These are phyloP conservation scores for Torymus texanus DNA, from an alignment of 2,888 invertebrate genomes.

Conservation along the genomic window DNA sequence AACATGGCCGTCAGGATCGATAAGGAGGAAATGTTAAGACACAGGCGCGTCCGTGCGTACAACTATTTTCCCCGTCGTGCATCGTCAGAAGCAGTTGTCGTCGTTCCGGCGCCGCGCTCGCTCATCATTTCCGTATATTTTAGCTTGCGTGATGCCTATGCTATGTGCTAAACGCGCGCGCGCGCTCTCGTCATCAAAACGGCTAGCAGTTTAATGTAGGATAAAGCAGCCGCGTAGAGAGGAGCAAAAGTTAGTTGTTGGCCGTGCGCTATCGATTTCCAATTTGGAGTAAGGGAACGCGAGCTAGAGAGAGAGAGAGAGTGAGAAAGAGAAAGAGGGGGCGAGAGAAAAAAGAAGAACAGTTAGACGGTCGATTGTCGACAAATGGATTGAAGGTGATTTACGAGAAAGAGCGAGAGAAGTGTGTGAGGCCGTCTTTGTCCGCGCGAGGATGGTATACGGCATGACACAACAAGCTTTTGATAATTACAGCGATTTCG, in stretches of 20 bases:
- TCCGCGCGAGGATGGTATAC: background rate
- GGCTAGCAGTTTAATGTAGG: too few species aligned
- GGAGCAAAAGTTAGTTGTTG: too few species aligned
- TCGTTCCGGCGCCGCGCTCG: too few species aligned
- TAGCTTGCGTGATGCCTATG: too few species aligned
- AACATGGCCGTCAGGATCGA: constrained; percentile 69
- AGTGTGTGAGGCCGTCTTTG: background rate
- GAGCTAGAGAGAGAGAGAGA: constrained; percentile 1
- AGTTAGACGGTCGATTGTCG: constrained; percentile 17
- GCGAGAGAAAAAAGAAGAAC: constrained; percentile 13
- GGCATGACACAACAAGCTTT: constrained; percentile 29
- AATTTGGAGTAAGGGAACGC: constrained; percentile 17
- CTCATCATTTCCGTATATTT: too few species aligned
- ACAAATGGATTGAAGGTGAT: constrained; percentile 24
- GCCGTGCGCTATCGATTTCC: constrained; percentile 22
- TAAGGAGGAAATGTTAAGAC: constrained; percentile 64
- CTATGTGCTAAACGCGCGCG: too few species aligned
- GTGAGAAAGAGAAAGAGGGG: constrained; percentile 1
- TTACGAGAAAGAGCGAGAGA: too few species aligned
- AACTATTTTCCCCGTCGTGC: constrained; percentile 52
- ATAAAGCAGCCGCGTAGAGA: too few species aligned
- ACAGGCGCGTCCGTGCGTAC: constrained; percentile 32
- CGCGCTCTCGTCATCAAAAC: too few species aligned
- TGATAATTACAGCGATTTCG: constrained; percentile 32
- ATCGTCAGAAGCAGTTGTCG: too few species aligned